These are phyloP conservation scores for Prionace glauca DNA, from an alignment of 2,797 vertebrate species.

Conservation along the genomic window DNA sequence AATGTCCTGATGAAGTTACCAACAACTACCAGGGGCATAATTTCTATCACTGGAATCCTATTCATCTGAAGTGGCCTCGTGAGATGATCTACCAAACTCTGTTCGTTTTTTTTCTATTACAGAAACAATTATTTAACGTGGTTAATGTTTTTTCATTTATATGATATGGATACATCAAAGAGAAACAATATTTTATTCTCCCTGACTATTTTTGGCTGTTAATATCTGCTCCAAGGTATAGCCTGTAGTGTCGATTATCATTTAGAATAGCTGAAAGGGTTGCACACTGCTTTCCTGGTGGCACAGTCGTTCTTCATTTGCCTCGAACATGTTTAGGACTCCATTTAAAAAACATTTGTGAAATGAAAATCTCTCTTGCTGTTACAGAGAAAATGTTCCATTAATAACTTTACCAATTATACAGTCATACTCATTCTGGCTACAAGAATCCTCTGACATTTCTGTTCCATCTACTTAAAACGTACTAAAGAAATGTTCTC, in stretches of 20 bases:
- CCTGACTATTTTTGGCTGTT: constrained; percentile 40
- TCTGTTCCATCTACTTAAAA: background rate
- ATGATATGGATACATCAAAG: constrained; percentile 37
- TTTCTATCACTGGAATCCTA: constrained; percentile 48
- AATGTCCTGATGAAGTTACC: constrained; percentile 58
- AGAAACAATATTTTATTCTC: constrained; percentile 43
- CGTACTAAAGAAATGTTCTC: background rate
- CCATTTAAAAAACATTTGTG: constrained; percentile 46
- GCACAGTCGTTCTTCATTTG: constrained; percentile 44
- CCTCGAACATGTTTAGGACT: constrained; percentile 43
- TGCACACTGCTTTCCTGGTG: constrained; percentile 41
- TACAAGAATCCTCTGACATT: background rate
- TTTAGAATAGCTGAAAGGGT: constrained; percentile 42
- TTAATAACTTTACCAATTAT: constrained; percentile 45
- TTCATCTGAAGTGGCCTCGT: constrained; percentile 66
- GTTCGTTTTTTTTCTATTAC: constrained; percentile 24
- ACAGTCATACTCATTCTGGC: background rate
- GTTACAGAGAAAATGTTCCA: constrained; percentile 43
- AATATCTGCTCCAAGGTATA: constrained; percentile 40
- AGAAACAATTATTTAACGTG: constrained; percentile 41
- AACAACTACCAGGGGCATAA: constrained; percentile 50
- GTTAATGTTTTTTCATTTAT: constrained; percentile 41
- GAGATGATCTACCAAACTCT: constrained; percentile 49
- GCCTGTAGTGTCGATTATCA: constrained; percentile 41
- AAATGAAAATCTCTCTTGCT: constrained; percentile 41